These are phyloP conservation scores for Cervus canadensis DNA, from an alignment of 2,113 vertebrate species.

Conservation along the genomic window DNA sequence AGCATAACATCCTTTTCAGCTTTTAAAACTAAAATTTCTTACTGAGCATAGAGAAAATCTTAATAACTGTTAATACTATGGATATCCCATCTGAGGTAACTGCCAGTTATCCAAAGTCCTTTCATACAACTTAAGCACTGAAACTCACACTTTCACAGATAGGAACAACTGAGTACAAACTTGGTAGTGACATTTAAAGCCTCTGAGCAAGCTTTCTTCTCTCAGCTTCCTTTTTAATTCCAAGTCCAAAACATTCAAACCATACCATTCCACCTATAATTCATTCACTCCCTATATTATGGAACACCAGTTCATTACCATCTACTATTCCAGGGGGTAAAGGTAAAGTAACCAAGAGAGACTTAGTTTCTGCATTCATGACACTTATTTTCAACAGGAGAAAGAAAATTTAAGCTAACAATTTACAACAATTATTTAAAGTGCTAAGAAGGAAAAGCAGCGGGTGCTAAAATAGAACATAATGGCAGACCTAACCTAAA, in stretches of 20 bases:
- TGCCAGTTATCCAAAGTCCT: neutral
- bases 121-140: neutral
- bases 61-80: neutral
- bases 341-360: neutral
- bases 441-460: neutral
- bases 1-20: neutral
- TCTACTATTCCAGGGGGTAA: neutral
- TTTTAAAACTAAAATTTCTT: neutral
- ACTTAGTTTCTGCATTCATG: neutral
- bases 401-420: neutral
- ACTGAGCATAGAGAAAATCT: neutral
- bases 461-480: neutral
- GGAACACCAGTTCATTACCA: neutral
- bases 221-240: neutral
- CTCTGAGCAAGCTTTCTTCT: neutral
- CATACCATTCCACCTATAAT: neutral
- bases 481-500: neutral
- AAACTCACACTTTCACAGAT: neutral
- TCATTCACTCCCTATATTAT: neutral
- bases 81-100: neutral
- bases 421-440: neutral
- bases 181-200: neutral
- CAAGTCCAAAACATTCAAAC: neutral
- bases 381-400: neutral
- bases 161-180: neutral